Base-by-base conservation (phyloP, 2,113 vertebrate genomes). In the Pangasianodon gigas region DNA sequence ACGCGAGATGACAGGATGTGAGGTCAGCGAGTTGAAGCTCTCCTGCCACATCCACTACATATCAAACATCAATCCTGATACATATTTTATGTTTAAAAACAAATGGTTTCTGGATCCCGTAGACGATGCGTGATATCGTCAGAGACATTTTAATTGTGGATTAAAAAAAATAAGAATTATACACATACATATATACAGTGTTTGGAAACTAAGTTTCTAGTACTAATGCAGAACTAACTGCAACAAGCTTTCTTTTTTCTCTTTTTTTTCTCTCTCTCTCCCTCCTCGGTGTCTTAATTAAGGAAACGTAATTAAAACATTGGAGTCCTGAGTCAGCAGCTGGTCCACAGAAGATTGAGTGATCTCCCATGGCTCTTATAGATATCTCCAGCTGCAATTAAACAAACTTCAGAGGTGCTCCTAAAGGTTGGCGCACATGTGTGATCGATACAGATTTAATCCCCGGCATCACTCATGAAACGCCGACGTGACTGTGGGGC, bases 391-490 rank as follows among this genome's bases (percentile, higher is more conserved):
- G 52, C 91, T 83, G 74, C 91, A 91, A 89, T 91, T 90, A 92
- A 86, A 92, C 74, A 48, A 77, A 89, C 91, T 90, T 91, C 90
- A 91, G 89, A 89, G 88, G 88, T 86, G 44, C 84, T 91, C 69
- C 88, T 84, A 89, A 89, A 91, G 89, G 90, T 85, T 88, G 89
- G 88, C 85, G 51, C 89, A 88, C 90, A 77, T 86, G 89, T 87
- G 74, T 51, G 90, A 90, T 90, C 88, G 88, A 92, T 92, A 90
- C 86, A 89, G 75, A 74, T 90, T 90, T 90, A 92, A 91, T 92
- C 89, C 91, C 56, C 84, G 52, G 89, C 84, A 87, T 91, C 86
- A 81, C 89, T 87, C 56, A 51, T 89, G 81, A 86, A 90, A 91
- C 87, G 80, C 87, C 90, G 89, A 88, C 71, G 87, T 67, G 71